A percentile compares a stretch with the other conserved stretches of the same genome.
These are phyloP conservation scores for Aphelinus certus DNA, from an alignment of 1,140 invertebrate species.

Conservation along the genomic window DNA sequence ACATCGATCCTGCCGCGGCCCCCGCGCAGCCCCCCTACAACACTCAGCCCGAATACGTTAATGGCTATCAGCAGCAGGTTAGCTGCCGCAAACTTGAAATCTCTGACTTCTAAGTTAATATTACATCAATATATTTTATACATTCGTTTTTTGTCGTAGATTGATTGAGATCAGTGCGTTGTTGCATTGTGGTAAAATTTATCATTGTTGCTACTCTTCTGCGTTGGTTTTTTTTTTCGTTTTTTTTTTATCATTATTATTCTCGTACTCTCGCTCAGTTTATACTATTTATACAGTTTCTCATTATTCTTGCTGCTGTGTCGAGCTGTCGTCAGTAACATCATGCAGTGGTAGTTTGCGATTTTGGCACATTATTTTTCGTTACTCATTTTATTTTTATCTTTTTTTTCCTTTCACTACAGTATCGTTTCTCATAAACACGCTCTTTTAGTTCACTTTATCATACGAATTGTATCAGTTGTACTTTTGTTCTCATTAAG, in stretches of 20 bases:
- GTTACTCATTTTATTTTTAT: background rate
- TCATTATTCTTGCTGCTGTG: background rate
- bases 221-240: background rate
- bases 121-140: slow-evolving; percentile 14
- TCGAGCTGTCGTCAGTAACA: background rate
- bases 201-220: background rate
- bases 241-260: background rate
- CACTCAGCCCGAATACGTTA: slow-evolving; percentile 62
- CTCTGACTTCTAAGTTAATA: slow-evolving; percentile 41
- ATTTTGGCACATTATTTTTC: background rate
- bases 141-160: slow-evolving; percentile 43
- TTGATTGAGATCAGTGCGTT: background rate
- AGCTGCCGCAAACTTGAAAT: slow-evolving; percentile 45
- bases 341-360: slow-evolving; percentile 4
- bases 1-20: slow-evolving; percentile 62
- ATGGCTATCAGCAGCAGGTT: slow-evolving; percentile 66
- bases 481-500: background rate
- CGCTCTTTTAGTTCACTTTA: background rate
- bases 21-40: slow-evolving; percentile 59
- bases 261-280: slow-evolving; percentile 6
- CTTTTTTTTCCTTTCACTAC: background rate
- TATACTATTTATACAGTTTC: background rate
- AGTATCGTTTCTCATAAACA: too few species aligned
- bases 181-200: background rate
- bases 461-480: background rate